Evolutionary conservation across 2,113 vertebrate genomes (phyloP).

Genomic region (Tor tambroides): DNA sequence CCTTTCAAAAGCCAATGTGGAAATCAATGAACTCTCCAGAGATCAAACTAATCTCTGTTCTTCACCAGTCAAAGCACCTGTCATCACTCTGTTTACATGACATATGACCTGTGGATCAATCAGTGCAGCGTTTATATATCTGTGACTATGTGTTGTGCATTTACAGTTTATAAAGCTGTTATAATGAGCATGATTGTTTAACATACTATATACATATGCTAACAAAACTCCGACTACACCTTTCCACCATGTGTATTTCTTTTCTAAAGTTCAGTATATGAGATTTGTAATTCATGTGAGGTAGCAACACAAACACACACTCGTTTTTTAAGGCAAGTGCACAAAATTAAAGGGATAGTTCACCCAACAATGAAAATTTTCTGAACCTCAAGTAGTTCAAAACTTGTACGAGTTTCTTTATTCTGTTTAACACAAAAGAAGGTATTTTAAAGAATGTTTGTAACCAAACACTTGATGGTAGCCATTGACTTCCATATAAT

Average conservation of each 20-base stretch:
- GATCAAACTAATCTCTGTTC: conserved; percentile 39
- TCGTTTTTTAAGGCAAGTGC: background rate
- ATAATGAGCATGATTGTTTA: background rate
- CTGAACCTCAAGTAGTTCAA: background rate
- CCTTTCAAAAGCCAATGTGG: conserved; percentile 30
- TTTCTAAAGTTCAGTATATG: background rate
- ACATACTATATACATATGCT: background rate
- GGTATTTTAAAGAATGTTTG: background rate
- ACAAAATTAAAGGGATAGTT: background rate
- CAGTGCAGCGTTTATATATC: background rate
- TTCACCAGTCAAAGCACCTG: conserved; percentile 14
- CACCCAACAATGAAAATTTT: background rate
- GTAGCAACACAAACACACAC: background rate
- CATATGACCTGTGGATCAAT: background rate
- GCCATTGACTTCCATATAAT: background rate
- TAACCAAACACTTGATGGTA: background rate
- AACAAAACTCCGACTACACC: background rate
- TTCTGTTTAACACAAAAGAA: background rate
- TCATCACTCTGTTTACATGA: conserved; percentile 25
- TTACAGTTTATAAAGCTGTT: background rate
- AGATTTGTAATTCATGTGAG: background rate
- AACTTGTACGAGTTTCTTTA: background rate
- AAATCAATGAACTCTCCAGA: conserved; percentile 40
- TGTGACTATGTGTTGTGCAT: background rate
- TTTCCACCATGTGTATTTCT: background rate